Evolutionary conservation across 2,113 vertebrate genomes (phyloP).

Genomic region (Vidua macroura): DNA sequence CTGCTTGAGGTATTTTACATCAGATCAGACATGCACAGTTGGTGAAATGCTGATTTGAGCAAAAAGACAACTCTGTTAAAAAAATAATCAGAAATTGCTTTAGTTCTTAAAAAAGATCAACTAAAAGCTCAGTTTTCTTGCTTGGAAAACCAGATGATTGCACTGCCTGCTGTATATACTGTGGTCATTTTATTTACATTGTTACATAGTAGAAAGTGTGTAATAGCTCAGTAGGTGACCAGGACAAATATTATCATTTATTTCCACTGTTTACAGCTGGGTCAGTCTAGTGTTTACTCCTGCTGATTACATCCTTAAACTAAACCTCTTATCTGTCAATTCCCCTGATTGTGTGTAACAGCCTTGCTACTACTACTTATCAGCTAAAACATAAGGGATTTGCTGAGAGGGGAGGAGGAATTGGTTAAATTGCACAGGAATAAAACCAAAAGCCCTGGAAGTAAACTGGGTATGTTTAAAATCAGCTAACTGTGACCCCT

Average conservation of each 20-base stretch:
- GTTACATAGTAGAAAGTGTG: slow-evolving; percentile 22
- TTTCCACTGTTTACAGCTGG: slow-evolving; percentile 60
- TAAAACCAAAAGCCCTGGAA: background rate
- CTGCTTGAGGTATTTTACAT: background rate
- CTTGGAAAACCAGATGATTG: background rate
- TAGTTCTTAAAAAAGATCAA: background rate
- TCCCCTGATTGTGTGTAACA: slow-evolving; percentile 40
- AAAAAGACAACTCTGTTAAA: background rate
- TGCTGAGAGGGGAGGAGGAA: background rate
- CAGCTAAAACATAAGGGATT: slow-evolving; percentile 44
- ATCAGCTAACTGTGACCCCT: background rate
- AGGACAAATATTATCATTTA: slow-evolving; percentile 65
- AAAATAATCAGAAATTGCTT: background rate
- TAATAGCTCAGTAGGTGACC: slow-evolving; percentile 55
- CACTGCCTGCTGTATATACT: background rate
- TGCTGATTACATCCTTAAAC: slow-evolving; percentile 64
- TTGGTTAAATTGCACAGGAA: background rate
- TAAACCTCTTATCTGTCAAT: slow-evolving; percentile 64
- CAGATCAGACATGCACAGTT: background rate
- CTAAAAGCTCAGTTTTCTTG: background rate
- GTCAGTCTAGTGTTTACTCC: slow-evolving; percentile 60
- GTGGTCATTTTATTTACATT: slow-evolving; percentile 35
- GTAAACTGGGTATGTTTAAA: background rate
- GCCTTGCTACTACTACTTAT: slow-evolving; percentile 41
- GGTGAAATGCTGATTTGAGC: background rate